Conservation (phyloP, 2,113 vertebrate species). For the Pomatostomus ruficeps region DNA sequence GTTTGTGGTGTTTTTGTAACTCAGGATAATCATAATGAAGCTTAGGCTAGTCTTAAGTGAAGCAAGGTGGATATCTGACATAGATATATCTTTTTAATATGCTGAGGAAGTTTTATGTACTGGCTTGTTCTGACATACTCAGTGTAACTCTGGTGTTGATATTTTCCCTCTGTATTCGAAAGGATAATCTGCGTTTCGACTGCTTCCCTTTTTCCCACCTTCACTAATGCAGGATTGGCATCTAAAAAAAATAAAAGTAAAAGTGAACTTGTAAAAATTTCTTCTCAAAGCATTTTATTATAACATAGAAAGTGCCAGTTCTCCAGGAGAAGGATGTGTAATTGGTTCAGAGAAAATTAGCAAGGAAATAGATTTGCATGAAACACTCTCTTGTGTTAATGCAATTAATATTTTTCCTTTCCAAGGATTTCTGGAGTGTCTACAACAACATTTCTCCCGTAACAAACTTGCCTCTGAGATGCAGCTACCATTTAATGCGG, state of each 20-base stretch:
- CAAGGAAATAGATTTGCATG: not conserved
- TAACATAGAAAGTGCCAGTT: not conserved
- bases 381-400: not conserved
- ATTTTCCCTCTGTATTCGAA: not conserved
- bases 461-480: constrained; percentile 83
- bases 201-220: not conserved
- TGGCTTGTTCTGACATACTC: not conserved
- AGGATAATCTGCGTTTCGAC: not conserved
- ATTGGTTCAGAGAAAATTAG: not conserved
- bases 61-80: not conserved
- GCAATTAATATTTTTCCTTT: constrained; percentile 2
- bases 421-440: constrained; percentile 94
- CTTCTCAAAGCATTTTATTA: not conserved
- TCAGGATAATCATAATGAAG: not conserved
- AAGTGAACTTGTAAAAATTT: not conserved
- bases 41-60: not conserved
- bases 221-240: not conserved
- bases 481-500: constrained; percentile 94
- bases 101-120: not conserved
- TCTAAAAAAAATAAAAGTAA: not conserved
- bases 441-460: constrained; percentile 95
- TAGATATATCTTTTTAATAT: not conserved
- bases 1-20: not conserved
- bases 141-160: not conserved
- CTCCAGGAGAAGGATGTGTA: not conserved